Percentiles rank a stretch among this genome's conserved stretches.
phyloP scores from a whole-genome alignment of 2,113 vertebrate genomes.

The Pitta sordida region DNA sequence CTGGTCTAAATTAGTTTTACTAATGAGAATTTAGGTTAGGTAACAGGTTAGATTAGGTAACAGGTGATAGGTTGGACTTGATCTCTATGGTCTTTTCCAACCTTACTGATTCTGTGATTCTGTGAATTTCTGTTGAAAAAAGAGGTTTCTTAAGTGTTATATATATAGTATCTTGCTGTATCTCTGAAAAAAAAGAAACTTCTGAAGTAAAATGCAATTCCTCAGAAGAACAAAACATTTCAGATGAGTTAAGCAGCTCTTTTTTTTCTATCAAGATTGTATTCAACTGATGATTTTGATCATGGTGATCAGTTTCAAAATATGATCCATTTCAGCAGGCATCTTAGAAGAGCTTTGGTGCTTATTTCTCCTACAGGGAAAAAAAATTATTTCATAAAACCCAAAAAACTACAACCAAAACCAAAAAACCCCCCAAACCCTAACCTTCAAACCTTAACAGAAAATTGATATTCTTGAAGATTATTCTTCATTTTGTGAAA shows the following conservation, averaged over 20 bases:
- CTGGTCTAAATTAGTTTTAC: background rate
- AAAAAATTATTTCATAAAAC: background rate
- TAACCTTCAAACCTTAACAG: background rate
- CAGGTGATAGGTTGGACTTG: too few species aligned
- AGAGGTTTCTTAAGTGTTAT: background rate
- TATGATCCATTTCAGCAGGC: background rate
- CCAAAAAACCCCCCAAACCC: too few species aligned
- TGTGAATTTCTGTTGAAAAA: background rate
- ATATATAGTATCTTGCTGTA: background rate
- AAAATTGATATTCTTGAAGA: background rate
- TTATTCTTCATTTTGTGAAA: background rate
- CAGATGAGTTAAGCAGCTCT: background rate
- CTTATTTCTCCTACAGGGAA: background rate
- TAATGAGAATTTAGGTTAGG: too few species aligned
- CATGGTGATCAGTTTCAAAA: background rate
- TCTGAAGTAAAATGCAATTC: background rate
- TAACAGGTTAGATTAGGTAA: too few species aligned
- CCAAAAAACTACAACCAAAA: too few species aligned
- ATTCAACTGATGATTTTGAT: background rate
- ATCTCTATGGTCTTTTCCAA: too few species aligned
- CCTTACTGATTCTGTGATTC: too few species aligned
- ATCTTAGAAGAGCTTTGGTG: background rate
- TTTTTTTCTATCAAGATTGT: background rate
- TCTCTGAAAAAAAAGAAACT: background rate
- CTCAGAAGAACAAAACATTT: background rate